Evolutionary conservation across 2,797 vertebrate genomes (phyloP), one percentile per base, ranked within the genome.

Genomic region (Sebastes minor): DNA sequence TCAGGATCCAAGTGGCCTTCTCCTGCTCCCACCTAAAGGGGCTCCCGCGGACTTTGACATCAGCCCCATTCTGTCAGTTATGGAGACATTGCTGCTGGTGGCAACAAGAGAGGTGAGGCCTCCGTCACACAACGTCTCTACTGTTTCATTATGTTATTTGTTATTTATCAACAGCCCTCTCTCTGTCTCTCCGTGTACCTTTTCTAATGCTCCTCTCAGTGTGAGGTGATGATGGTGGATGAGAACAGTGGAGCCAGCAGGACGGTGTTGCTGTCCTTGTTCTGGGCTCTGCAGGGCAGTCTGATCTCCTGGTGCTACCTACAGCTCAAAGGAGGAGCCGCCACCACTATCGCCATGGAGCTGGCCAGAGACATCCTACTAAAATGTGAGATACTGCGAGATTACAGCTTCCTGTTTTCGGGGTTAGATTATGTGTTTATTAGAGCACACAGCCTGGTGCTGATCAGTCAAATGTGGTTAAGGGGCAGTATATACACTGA

Each of bases 221-320:
- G 98, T 90, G 97, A 99, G 84, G 94, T 97, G 76, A 92, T 99
- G 96, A 97, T 99, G 95, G 88, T 94, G 84, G 95, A 93, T 46
- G 90, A 89, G 68, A 92, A 92, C 1, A 92, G 94, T 14, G 95
- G 95, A 57, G 95, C 97, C 81, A 96, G 95, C 63, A 95, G 96
- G 82, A 94, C 94, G 0, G 97, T 97, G 83, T 81, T 99, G 82
- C 95, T 97, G 84, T 97, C 97, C 62, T 90, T 99, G 67, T 98
- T 99, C 94, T 99, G 98, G 99, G 97, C 99, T 42, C 97, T 99
- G 62, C 99, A 99, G 90, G 98, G 97, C 35, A 99, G 97, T 87
- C 95, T 99, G 72, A 95, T 99, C 1, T 98, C 98, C 35, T 99
- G 98, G 99, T 98, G 97, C 91, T 99, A 97, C 94, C 95, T 99